Percentiles rank a stretch among this genome's conserved stretches.
Conservation (phyloP, 2,113 vertebrate genomes). For the Ceyx margarethae region DNA sequence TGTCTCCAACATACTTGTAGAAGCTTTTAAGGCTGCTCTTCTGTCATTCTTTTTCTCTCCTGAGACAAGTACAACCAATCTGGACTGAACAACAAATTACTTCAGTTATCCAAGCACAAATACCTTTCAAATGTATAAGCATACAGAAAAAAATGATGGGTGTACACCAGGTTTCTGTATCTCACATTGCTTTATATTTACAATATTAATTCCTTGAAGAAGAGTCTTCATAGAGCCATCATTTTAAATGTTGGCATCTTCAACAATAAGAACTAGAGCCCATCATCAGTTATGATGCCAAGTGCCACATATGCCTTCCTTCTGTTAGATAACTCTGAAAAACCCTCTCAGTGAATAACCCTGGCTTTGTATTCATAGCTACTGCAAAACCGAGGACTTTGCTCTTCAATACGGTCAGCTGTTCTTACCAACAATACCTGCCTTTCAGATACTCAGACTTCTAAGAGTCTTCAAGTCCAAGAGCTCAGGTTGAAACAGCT, state of each 20-base stretch:
- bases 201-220: neutral
- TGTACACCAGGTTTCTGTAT: neutral
- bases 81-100: neutral
- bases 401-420: slow-evolving; percentile 26
- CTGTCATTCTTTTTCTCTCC: neutral
- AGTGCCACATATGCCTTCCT: neutral
- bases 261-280: neutral
- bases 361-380: slow-evolving; percentile 4
- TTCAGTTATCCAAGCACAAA: neutral
- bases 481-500: neutral
- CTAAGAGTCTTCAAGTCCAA: neutral
- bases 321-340: neutral
- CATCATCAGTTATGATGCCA: neutral
- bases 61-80: neutral
- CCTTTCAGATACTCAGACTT: slow-evolving; percentile 35
- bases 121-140: neutral
- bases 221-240: neutral
- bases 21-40: neutral
- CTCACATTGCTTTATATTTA: neutral
- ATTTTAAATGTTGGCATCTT: neutral
- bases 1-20: too few relatives aligned
- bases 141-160: neutral
- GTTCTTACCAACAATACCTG: slow-evolving; percentile 16
- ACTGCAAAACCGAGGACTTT: neutral
- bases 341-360: neutral